phyloP scores from a whole-genome alignment of 2,888 invertebrate species.

The Chirona hameri region DNA sequence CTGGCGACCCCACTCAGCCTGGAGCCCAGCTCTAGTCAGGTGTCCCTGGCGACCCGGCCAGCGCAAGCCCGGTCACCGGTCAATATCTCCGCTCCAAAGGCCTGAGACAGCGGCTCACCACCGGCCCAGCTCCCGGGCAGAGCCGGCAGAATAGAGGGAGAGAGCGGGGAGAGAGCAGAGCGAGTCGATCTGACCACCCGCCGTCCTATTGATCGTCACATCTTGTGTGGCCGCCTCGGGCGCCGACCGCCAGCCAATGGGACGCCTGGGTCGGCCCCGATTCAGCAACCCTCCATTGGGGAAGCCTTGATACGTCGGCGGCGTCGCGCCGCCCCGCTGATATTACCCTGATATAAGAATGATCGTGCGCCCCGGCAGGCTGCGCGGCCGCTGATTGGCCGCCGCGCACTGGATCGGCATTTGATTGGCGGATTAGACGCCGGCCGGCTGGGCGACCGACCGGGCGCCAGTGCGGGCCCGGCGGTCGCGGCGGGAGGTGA shows the following conservation, averaged over 20 bases:
- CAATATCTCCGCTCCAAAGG: too few relatives aligned
- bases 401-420: neutral
- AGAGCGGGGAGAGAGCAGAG: neutral
- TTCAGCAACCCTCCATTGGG: conserved; percentile 12
- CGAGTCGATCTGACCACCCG: neutral
- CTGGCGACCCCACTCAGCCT: too few relatives aligned
- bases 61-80: too few relatives aligned
- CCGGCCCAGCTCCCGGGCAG: neutral
- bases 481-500: neutral
- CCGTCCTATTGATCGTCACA: neutral
- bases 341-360: conserved; percentile 25
- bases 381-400: neutral
- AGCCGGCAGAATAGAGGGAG: neutral
- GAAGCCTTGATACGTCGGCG: neutral
- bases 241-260: neutral
- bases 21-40: too few relatives aligned
- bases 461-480: neutral
- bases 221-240: neutral
- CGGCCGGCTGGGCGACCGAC: neutral
- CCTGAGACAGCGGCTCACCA: too few relatives aligned
- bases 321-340: neutral
- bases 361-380: conserved; percentile 13
- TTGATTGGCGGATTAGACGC: conserved; percentile 13
- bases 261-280: neutral
- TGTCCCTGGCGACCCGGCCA: too few relatives aligned